Percentiles rank a stretch among this genome's conserved stretches.
Evolutionary conservation across 2,113 vertebrate genomes (phyloP).

Genomic region (Cisticola juncidis): DNA sequence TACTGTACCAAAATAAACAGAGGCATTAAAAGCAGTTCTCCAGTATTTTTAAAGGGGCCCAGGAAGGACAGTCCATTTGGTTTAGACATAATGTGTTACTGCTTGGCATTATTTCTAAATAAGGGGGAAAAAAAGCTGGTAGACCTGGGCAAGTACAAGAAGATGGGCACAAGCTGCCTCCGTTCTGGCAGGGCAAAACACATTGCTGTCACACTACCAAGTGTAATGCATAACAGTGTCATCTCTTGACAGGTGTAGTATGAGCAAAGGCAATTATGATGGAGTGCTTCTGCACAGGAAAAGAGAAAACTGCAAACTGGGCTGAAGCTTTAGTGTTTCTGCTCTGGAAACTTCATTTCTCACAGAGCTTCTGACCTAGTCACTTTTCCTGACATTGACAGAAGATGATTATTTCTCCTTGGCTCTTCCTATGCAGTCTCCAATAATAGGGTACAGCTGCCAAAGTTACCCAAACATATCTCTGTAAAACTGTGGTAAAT

Average conservation of each 20-base stretch:
- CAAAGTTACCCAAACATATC: neutral
- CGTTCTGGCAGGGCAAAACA: neutral
- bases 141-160: neutral
- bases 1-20: conserved; percentile 52
- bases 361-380: neutral
- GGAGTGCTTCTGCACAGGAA: neutral
- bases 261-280: neutral
- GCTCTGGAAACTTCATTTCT: neutral
- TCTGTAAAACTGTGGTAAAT: neutral
- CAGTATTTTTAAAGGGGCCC: conserved; percentile 13
- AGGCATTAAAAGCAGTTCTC: conserved; percentile 23
- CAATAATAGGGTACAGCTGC: neutral
- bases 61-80: neutral
- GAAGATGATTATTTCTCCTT: neutral
- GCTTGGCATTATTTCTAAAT: neutral
- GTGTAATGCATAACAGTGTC: neutral
- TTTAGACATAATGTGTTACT: neutral
- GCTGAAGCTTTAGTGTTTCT: neutral
- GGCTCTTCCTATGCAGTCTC: neutral
- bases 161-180: neutral
- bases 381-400: neutral
- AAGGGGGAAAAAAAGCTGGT: neutral
- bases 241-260: neutral
- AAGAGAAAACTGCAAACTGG: neutral
- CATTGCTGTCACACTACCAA: neutral